Evolutionary conservation across 2,888 invertebrate genomes (phyloP).

Genomic region (Pedicia rivosa): DNA sequence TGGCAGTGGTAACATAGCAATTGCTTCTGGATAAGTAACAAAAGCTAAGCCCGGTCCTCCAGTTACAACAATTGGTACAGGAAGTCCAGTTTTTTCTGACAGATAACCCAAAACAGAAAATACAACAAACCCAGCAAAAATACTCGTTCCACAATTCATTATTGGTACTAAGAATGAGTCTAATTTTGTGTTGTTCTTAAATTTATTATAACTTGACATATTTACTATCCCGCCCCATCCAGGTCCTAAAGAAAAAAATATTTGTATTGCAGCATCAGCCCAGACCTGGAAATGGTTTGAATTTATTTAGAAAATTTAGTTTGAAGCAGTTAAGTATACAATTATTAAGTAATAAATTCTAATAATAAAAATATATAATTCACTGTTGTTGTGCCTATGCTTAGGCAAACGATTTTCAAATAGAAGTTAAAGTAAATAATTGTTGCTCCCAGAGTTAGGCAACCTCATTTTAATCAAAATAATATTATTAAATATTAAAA

Average conservation of each 20-base stretch:
- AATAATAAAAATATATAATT: background rate
- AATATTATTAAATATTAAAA: too few relatives aligned
- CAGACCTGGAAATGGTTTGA: too few relatives aligned
- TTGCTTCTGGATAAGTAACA: constrained; percentile 63
- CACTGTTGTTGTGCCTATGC: too few relatives aligned
- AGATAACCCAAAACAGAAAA: constrained; percentile 66
- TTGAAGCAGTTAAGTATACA: background rate
- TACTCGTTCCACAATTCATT: constrained; percentile 57
- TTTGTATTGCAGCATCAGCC: constrained; percentile 86
- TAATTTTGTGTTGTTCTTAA: constrained; percentile 53
- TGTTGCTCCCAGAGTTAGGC: too few relatives aligned
- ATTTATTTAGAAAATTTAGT: too few relatives aligned
- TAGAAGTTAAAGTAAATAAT: too few relatives aligned
- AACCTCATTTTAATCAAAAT: too few relatives aligned
- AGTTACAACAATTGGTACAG: constrained; percentile 59
- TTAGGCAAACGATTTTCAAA: too few relatives aligned
- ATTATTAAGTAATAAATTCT: background rate
- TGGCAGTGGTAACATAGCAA: constrained; percentile 55
- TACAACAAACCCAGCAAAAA: constrained; percentile 65
- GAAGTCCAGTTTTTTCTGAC: constrained; percentile 51
- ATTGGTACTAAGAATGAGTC: constrained; percentile 55
- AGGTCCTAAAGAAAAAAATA: constrained; percentile 80
- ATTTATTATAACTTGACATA: constrained; percentile 71
- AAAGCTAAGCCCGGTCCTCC: constrained; percentile 66
- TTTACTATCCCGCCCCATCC: constrained; percentile 75